Percentiles rank a stretch among this genome's conserved stretches.
Conservation (phyloP, 2,113 vertebrate genomes). For the Rhodinocichla rosea region DNA sequence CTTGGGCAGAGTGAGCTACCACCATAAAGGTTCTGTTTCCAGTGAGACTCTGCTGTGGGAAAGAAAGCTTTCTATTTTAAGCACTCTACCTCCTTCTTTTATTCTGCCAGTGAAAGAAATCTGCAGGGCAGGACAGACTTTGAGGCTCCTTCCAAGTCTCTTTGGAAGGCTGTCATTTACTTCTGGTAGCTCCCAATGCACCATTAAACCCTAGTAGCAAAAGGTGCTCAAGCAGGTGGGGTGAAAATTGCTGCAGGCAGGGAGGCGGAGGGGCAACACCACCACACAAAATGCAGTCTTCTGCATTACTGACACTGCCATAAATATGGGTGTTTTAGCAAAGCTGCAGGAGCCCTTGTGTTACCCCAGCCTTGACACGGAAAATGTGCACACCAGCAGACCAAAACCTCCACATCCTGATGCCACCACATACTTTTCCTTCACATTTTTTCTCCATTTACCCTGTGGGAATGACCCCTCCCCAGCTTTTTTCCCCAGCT, state of each 20-base stretch:
- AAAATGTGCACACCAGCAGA: accelerated
- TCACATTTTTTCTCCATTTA: not conserved
- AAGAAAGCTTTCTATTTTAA: not conserved
- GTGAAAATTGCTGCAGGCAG: not conserved
- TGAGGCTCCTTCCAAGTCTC: not conserved
- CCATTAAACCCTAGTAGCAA: not conserved
- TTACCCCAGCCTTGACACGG: not conserved
- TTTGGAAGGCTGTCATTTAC: not conserved
- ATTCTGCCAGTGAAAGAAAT: not conserved
- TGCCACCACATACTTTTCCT: not conserved
- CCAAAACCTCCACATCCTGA: not conserved
- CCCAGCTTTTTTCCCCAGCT: no score
- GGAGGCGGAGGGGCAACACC: not conserved
- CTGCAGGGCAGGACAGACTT: not conserved
- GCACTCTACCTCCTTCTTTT: not conserved
- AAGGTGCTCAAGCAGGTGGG: not conserved
- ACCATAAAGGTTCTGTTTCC: not conserved
- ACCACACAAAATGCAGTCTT: not conserved
- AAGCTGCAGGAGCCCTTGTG: not conserved
- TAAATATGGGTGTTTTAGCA: not conserved
- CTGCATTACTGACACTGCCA: not conserved
- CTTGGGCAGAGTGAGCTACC: not conserved
- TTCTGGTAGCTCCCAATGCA: not conserved
- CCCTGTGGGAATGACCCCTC: not conserved
- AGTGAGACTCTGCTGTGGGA: not conserved